Conservation (phyloP, 1,140 invertebrate species). For the Euwallacea similis region DNA sequence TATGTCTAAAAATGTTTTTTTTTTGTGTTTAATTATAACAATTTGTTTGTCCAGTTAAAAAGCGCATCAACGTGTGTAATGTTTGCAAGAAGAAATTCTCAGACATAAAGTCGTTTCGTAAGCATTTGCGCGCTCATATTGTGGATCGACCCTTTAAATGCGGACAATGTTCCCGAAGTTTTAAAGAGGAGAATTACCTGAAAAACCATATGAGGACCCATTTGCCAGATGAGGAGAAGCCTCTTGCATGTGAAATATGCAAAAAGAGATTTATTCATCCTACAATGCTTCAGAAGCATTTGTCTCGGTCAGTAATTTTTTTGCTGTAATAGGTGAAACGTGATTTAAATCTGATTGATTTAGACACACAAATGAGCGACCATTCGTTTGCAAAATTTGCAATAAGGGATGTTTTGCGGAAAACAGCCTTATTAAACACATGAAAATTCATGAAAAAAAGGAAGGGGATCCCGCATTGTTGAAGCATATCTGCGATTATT, state of each 20-base stretch:
- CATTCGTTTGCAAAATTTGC: slow-evolving; percentile 67
- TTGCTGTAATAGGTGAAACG: not conserved
- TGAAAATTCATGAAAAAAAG: slow-evolving; percentile 54
- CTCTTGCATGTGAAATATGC: slow-evolving; percentile 63
- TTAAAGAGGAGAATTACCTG: slow-evolving; percentile 58
- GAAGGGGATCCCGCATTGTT: slow-evolving; percentile 51
- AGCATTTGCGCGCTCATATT: slow-evolving; percentile 97
- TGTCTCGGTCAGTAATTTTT: slow-evolving; percentile 52
- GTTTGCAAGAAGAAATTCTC: slow-evolving; percentile 97
- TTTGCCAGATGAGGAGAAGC: slow-evolving; percentile 63
- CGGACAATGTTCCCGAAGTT: slow-evolving; percentile 77
- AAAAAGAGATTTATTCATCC: slow-evolving; percentile 64
- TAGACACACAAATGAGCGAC: slow-evolving; percentile 64
- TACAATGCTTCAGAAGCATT: slow-evolving; percentile 64
- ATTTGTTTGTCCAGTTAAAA: slow-evolving; percentile 29
- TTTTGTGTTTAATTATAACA: not conserved
- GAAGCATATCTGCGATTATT: slow-evolving; percentile 55
- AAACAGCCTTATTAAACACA: slow-evolving; percentile 56
- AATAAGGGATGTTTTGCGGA: slow-evolving; percentile 56
- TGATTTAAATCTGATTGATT: slow-evolving; percentile 4
- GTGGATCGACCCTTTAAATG: slow-evolving; percentile 98
- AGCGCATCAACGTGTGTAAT: slow-evolving; percentile 67
- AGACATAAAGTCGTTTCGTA: slow-evolving; percentile 96
- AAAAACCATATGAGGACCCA: slow-evolving; percentile 66
- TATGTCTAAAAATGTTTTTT: not conserved